Percentiles rank a stretch among this genome's conserved stretches.
These are phyloP conservation scores for Poecilia picta DNA, from an alignment of 2,797 vertebrate genomes.

Conservation along the genomic window DNA sequence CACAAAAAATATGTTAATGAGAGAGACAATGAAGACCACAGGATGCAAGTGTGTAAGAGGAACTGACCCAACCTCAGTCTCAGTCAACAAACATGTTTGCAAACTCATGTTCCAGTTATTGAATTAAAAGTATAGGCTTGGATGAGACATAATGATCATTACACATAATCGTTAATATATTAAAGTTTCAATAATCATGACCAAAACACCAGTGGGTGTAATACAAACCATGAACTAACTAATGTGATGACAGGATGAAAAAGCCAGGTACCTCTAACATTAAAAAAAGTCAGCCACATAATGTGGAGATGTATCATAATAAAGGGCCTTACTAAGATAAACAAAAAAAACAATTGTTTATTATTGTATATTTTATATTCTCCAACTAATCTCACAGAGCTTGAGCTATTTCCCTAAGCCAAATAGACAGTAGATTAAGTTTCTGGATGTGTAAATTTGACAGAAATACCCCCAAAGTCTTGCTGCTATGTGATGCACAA, in stretches of 20 bases:
- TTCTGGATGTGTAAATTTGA: neutral
- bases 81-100: neutral
- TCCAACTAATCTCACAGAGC: neutral
- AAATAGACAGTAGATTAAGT: neutral
- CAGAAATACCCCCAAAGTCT: neutral
- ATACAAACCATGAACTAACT: neutral
- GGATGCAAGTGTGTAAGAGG: neutral
- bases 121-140: neutral
- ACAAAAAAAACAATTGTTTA: neutral
- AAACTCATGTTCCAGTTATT: neutral
- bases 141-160: neutral
- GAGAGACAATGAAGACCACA: neutral
- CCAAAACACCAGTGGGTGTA: neutral
- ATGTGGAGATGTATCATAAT: neutral
- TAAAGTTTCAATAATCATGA: too few species aligned
- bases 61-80: neutral
- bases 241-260: neutral
- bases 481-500: neutral
- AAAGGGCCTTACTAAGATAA: neutral
- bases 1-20: neutral
- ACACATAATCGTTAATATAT: too few species aligned
- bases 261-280: neutral
- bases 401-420: neutral
- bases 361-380: neutral
- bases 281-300: neutral